A percentile compares a stretch with the other conserved stretches of the same genome.
These are phyloP conservation scores for Quiscalus mexicanus DNA, from an alignment of 2,113 vertebrate species.

Conservation along the genomic window DNA sequence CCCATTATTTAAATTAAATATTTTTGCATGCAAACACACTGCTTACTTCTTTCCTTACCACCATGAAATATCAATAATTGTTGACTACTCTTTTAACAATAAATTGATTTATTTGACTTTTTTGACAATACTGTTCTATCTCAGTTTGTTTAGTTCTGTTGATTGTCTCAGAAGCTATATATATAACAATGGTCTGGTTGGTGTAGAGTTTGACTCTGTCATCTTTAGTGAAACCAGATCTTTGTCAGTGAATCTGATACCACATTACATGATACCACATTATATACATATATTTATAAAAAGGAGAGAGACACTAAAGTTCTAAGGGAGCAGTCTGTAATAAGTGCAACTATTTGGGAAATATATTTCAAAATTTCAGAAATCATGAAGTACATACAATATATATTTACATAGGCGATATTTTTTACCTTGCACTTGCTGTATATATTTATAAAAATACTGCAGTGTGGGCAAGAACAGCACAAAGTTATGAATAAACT, in stretches of 20 bases:
- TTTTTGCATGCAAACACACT: background rate
- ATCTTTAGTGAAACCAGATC: background rate
- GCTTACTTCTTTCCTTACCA: background rate
- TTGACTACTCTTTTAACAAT: background rate
- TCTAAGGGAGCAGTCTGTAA: background rate
- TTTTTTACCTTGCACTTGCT: background rate
- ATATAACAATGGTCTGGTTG: background rate
- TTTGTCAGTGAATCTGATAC: background rate
- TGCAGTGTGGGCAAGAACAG: background rate
- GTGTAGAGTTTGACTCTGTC: background rate
- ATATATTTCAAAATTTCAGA: background rate
- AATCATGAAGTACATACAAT: background rate
- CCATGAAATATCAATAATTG: background rate
- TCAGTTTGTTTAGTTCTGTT: background rate
- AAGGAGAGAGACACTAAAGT: background rate
- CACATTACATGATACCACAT: background rate
- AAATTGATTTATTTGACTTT: background rate
- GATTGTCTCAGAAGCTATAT: background rate
- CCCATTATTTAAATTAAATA: background rate
- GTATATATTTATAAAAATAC: background rate
- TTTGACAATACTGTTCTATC: background rate
- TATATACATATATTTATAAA: background rate
- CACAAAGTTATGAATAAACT: background rate
- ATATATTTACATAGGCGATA: background rate
- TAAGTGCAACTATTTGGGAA: background rate